Conservation (phyloP, 2,888 invertebrate species). For the Megalurothrips usitatus region DNA sequence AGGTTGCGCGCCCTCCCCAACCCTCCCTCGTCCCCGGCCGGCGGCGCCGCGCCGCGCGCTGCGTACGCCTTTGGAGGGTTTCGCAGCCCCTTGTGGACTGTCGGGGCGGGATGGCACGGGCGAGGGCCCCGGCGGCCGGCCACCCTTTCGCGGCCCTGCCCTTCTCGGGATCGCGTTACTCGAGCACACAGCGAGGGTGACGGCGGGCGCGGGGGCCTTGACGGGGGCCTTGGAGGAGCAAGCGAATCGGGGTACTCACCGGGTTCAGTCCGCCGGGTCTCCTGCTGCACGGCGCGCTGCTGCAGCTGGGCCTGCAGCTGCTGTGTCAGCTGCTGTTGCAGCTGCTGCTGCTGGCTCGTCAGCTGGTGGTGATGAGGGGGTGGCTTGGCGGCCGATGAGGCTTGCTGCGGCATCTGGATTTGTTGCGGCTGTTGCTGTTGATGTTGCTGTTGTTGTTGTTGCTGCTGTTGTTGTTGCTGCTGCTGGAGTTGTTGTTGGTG, state of each 20-base stretch:
- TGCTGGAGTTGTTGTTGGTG: neutral
- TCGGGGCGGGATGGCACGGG: no score
- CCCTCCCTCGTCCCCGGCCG: neutral
- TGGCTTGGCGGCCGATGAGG: conserved; percentile 51
- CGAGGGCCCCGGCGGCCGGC: neutral
- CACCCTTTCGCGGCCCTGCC: neutral
- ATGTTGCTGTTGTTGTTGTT: conserved; percentile 34
- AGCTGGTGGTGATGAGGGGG: conserved; percentile 28
- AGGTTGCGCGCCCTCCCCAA: neutral
- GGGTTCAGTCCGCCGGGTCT: conserved; percentile 53
- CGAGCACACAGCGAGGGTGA: conserved; percentile 25
- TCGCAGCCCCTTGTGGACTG: neutral
- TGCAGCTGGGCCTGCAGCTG: conserved; percentile 61
- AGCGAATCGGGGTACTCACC: conserved; percentile 16
- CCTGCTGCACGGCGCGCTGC: conserved; percentile 53
- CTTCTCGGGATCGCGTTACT: conserved; percentile 29
- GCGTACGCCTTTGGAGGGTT: neutral
- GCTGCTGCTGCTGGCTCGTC: conserved; percentile 35
- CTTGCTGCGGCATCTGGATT: conserved; percentile 60
- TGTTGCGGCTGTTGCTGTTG: conserved; percentile 51
- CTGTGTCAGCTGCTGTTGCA: conserved; percentile 51
- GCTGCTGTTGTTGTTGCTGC: neutral
- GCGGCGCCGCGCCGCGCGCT: neutral
- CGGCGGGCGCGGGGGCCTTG: neutral
- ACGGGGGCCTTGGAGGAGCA: no score